These are phyloP conservation scores for Ciconia nigra DNA, from an alignment of 2,797 vertebrate species.

Conservation along the genomic window DNA sequence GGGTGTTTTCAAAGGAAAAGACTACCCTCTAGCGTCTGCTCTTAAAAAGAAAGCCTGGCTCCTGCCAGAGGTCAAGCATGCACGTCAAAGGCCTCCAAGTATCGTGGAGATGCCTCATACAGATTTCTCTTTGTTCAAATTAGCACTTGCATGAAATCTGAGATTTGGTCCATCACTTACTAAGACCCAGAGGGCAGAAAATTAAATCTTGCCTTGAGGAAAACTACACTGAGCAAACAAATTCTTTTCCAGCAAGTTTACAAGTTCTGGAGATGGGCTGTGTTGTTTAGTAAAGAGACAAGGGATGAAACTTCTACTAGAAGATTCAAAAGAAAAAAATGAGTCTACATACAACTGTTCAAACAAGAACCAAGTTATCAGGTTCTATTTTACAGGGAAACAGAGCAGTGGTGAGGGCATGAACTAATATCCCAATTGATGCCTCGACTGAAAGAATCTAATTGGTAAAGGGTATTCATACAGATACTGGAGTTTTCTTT, in stretches of 20 bases:
- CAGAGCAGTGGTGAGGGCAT: background rate
- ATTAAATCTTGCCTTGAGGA: background rate
- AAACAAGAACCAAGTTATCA: background rate
- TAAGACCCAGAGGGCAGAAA: background rate
- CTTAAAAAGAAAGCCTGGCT: background rate
- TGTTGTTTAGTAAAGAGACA: background rate
- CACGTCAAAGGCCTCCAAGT: background rate
- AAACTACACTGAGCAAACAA: background rate
- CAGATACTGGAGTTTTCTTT: background rate
- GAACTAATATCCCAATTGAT: background rate
- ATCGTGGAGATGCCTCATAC: background rate
- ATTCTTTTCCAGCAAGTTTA: background rate
- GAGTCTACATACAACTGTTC: background rate
- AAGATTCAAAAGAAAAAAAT: background rate
- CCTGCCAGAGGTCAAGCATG: background rate
- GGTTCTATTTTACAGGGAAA: background rate
- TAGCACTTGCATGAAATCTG: background rate
- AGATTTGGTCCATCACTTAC: background rate
- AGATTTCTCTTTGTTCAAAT: background rate
- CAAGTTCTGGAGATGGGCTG: background rate
- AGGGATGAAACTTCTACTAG: background rate
- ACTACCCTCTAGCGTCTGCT: slow-evolving; percentile 14
- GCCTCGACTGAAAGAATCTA: background rate
- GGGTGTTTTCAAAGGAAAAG: background rate
- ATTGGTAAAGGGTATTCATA: background rate